Conservation (phyloP, 2,113 vertebrate species). For the Erythrolamprus reginae region DNA sequence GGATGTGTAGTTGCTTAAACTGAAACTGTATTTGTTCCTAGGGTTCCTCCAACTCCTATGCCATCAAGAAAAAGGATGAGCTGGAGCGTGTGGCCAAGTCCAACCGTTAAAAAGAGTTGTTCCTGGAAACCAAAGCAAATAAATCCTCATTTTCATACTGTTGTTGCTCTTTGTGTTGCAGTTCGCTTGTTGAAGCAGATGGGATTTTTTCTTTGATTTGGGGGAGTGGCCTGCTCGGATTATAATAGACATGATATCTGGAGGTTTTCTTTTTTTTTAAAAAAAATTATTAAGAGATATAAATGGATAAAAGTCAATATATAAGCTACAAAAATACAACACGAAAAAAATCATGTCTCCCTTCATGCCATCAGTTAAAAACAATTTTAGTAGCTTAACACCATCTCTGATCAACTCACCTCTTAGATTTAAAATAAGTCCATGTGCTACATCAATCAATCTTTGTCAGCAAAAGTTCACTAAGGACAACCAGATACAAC, state of each 20-base stretch:
- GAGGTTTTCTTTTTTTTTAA: not conserved
- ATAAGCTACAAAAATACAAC: not conserved
- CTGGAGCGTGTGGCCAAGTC: constrained; percentile 94
- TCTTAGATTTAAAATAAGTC: not conserved
- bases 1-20: not conserved
- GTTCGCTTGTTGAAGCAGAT: not conserved
- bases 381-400: not conserved
- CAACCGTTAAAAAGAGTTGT: constrained; percentile 82
- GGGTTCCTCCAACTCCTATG: constrained; percentile 95
- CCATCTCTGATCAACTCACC: not conserved
- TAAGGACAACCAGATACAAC: not conserved
- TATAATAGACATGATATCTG: not conserved
- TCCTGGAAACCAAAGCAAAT: constrained; percentile 15
- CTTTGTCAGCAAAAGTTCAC: not conserved
- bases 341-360: not conserved
- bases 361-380: not conserved
- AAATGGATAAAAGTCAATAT: not conserved
- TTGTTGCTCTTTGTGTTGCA: not conserved
- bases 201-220: not conserved
- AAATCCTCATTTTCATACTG: constrained; percentile 40
- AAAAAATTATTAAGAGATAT: not conserved
- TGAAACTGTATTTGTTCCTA: constrained; percentile 40
- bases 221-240: not conserved
- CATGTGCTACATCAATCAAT: not conserved
- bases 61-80: constrained; percentile 97